Evolutionary conservation across 2,113 vertebrate genomes (phyloP).

Genomic region (Opisthocomus hoazin): DNA sequence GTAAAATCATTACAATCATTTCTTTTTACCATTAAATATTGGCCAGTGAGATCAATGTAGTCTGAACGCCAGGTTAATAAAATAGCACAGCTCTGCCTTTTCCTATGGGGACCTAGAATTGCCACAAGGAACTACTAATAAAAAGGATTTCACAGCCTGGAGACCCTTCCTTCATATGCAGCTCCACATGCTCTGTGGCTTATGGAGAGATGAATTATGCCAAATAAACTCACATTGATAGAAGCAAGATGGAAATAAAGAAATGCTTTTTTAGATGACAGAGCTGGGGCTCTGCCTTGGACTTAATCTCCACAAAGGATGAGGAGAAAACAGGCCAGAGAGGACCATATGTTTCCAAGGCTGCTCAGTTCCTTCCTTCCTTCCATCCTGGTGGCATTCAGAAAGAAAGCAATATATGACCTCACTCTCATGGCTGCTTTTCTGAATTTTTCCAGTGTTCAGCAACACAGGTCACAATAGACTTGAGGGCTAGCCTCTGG

Average conservation of each 20-base stretch:
- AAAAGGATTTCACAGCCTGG: not conserved
- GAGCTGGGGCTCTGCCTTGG: not conserved
- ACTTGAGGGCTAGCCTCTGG: not conserved
- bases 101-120: not conserved
- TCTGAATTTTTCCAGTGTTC: not conserved
- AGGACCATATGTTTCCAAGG: not conserved
- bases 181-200: not conserved
- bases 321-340: not conserved
- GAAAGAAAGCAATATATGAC: not conserved
- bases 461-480: not conserved
- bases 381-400: not conserved
- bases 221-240: not conserved
- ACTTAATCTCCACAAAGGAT: not conserved
- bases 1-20: slow-evolving; percentile 2
- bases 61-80: slow-evolving; percentile 9
- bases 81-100: not conserved
- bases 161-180: not conserved
- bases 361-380: not conserved
- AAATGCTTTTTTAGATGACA: not conserved
- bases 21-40: not conserved
- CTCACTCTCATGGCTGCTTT: not conserved
- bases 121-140: not conserved
- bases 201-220: not conserved
- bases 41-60: not conserved
- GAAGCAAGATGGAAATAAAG: not conserved